These are phyloP conservation scores for Camponotus floridanus DNA, from an alignment of 1,140 invertebrate genomes.

Conservation along the genomic window DNA sequence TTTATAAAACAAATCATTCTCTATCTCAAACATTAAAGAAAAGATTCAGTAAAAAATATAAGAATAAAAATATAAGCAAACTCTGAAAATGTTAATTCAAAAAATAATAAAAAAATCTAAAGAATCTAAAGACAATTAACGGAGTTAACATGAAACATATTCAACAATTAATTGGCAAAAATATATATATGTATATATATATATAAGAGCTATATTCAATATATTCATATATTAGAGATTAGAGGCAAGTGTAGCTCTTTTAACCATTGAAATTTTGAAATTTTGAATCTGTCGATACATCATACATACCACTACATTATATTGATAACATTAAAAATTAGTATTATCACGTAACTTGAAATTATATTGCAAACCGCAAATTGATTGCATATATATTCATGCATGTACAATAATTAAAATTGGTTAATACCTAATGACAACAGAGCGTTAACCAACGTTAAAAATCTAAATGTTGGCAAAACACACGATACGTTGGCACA, in stretches of 20 bases:
- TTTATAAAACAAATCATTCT: not conserved
- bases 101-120: not conserved
- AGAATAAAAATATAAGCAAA: too few relatives aligned
- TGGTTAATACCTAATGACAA: not conserved
- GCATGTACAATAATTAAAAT: not conserved
- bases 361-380: not conserved
- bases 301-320: not conserved
- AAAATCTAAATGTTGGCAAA: not conserved
- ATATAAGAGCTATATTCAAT: too few relatives aligned
- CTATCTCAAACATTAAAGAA: not conserved
- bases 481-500: not conserved
- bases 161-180: not conserved
- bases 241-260: not conserved
- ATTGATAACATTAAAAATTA: slow-evolving; percentile 10
- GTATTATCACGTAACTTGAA: not conserved
- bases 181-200: too few relatives aligned
- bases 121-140: not conserved
- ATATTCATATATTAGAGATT: not conserved
- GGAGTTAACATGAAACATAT: not conserved
- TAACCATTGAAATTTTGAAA: not conserved
- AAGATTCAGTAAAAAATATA: not conserved
- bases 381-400: not conserved
- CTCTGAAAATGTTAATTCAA: not conserved
- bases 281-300: slow-evolving; percentile 7
- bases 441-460: not conserved